Base-by-base conservation (phyloP, 2,888 invertebrate genomes). In the Clepsis dumicolana region DNA sequence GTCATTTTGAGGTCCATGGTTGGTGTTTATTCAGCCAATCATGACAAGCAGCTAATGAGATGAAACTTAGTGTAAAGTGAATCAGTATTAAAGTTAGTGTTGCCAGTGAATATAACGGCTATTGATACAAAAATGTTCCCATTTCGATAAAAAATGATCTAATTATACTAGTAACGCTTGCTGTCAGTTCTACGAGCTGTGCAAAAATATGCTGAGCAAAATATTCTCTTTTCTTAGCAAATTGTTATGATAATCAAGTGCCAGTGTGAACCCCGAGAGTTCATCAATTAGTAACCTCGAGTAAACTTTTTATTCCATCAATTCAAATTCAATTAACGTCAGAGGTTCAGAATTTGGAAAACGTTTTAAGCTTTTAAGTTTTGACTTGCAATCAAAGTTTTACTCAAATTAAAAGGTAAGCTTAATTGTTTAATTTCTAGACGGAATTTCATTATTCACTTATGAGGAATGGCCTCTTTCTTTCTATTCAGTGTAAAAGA, bases 311-410 rank as follows among this genome's bases (percentile, higher is more conserved):
- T 24, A 56, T 32, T 64, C 56, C 24, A 16, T 48, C 56, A 64
- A 56, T 64, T 57, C 24, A 32, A 64, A 64, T 64, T 64, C 56
- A 57, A 48, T 48, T 24, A 57, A 41, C 44, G 57, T 25, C n/a
- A n/a, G 48, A 14, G 16, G 48, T 16, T 18, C 25, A 38, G 54
- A 56, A 25, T 32, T 57, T 61, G n/a, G 29, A 16, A 64, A 57
- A 14, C 12, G 24, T 12, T 41, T 41, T 8, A 48, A 35, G 44
- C 25, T 57, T 21, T 48, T 48, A 48, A 48, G 21, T 48, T 48
- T 48, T 8, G 35, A 12, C 10, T 35, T 1, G 35, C 44, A 44
- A 16, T 8, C 18, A 44, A 18, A 44, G 44, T 18, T 18, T 48
- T 12, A 44, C 44, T 38, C 44, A 18, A 44, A 44, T 44, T 44